These are phyloP conservation scores for Gymnothorax javanicus DNA, from an alignment of 2,797 vertebrate species.

Conservation along the genomic window DNA sequence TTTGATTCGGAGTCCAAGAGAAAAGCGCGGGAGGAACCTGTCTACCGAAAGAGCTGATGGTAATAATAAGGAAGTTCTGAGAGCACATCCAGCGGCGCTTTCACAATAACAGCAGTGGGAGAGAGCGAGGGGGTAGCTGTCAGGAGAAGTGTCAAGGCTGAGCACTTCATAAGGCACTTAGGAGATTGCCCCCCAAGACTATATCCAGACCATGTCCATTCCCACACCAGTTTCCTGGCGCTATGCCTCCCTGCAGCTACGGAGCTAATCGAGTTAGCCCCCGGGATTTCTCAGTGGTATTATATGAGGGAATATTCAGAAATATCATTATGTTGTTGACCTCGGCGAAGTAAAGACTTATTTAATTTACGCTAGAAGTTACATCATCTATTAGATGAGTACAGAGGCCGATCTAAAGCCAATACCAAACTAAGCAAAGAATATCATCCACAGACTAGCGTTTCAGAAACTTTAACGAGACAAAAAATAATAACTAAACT, in stretches of 20 bases:
- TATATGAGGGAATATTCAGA: slow-evolving; percentile 25
- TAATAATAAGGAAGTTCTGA: not conserved
- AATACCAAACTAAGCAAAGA: not conserved
- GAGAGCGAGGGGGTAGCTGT: not conserved
- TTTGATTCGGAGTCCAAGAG: slow-evolving; percentile 1
- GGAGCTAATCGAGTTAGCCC: slow-evolving; percentile 33
- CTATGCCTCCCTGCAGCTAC: slow-evolving; percentile 8
- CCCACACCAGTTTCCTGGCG: slow-evolving; percentile 7
- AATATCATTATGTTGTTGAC: slow-evolving; percentile 20
- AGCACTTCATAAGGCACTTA: not conserved
- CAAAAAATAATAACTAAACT: not conserved
- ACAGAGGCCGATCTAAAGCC: slow-evolving; percentile 2
- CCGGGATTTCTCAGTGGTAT: slow-evolving; percentile 18
- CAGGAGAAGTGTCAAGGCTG: slow-evolving; percentile 11
- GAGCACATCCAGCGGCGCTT: not conserved
- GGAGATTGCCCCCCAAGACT: not conserved
- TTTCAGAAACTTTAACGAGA: slow-evolving; percentile 22
- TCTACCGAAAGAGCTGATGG: not conserved
- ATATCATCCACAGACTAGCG: slow-evolving; percentile 20
- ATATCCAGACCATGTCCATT: slow-evolving; percentile 1
- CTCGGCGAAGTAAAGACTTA: slow-evolving; percentile 31
- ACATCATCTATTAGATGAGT: slow-evolving; percentile 34
- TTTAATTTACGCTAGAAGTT: slow-evolving; percentile 29
- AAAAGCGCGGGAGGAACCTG: not conserved
- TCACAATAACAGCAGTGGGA: not conserved